Conservation (phyloP, 2,888 invertebrate species). For the Pachydiplax longipennis region DNA sequence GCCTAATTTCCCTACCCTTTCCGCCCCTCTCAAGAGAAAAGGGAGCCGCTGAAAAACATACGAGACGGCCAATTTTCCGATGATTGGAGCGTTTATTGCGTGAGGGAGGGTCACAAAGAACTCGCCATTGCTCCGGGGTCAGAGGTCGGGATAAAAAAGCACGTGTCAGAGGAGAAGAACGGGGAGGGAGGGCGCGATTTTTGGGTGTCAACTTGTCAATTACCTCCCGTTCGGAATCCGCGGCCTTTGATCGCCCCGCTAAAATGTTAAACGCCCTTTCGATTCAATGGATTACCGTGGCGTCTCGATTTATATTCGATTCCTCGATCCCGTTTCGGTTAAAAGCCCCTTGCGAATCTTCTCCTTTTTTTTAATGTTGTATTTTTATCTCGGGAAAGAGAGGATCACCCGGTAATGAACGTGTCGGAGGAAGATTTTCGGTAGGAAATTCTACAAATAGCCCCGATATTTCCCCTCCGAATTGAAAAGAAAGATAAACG, state of each 20-base stretch:
- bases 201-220: conserved; percentile 41
- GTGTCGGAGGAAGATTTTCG: neutral
- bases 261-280: conserved; percentile 22
- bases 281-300: neutral
- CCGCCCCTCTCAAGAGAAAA: neutral
- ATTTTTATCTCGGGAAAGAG: neutral
- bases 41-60: neutral
- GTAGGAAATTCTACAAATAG: neutral
- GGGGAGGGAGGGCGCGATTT: neutral
- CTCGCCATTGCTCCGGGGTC: neutral
- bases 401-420: neutral
- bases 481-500: neutral
- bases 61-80: conserved; percentile 33
- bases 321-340: neutral
- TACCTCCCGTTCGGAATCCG: conserved; percentile 2
- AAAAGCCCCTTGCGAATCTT: neutral
- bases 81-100: conserved; percentile 28
- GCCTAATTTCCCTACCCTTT: neutral
- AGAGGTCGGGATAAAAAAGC: neutral
- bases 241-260: neutral
- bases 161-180: neutral
- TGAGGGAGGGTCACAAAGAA: neutral
- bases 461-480: neutral
- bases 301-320: neutral
- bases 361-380: neutral